Evolutionary conservation across 2,797 vertebrate genomes (phyloP).

Genomic region (Sebastes oblongus): DNA sequence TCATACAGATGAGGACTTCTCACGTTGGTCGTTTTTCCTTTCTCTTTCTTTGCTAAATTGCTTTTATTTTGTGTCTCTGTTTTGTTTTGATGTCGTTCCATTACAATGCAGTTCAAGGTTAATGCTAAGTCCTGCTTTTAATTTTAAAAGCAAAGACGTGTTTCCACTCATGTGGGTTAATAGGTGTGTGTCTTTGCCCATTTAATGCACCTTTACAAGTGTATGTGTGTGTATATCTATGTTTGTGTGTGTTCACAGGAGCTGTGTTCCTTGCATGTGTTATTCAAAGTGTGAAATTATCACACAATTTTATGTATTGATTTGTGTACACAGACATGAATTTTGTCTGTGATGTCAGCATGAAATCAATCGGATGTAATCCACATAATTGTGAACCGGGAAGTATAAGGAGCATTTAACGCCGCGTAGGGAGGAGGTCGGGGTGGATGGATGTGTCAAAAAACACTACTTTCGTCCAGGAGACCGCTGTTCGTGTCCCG

Average conservation of each 20-base stretch:
- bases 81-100: neutral
- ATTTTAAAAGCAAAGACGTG: neutral
- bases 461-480: no score
- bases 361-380: no score
- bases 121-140: neutral
- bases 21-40: neutral
- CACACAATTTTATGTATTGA: neutral
- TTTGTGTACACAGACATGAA: neutral
- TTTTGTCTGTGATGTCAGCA: neutral
- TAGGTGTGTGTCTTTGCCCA: neutral
- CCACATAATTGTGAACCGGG: no score
- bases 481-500: no score
- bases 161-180: neutral
- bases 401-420: no score
- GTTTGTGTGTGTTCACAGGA: neutral
- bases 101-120: neutral
- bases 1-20: conserved; percentile 36
- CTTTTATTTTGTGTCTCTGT: conserved; percentile 12
- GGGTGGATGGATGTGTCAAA: no score
- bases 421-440: no score
- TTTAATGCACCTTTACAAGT: neutral
- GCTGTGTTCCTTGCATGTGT: neutral
- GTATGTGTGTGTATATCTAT: neutral
- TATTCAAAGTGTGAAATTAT: neutral
- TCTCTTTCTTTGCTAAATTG: neutral